These are phyloP conservation scores for Apodemus speciosus DNA, from an alignment of 2,113 vertebrate species.

Conservation along the genomic window DNA sequence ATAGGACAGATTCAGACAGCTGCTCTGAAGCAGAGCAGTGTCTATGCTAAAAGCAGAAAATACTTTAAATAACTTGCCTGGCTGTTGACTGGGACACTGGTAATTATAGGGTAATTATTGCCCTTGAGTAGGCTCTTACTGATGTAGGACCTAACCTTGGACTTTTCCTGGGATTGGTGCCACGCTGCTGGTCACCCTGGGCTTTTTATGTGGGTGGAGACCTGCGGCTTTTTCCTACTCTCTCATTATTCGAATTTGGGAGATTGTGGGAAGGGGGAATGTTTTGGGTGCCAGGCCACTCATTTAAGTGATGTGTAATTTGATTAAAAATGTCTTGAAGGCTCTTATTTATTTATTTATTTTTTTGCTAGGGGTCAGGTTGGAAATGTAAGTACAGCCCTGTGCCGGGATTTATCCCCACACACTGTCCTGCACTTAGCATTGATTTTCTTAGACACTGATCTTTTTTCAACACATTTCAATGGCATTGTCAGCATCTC, in stretches of 20 bases:
- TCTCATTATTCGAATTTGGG: constrained; percentile 55
- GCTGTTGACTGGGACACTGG: background rate
- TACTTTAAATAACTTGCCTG: constrained; percentile 14
- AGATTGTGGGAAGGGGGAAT: background rate
- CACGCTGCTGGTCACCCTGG: background rate
- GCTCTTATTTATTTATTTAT: no score
- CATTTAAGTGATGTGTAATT: constrained; percentile 29
- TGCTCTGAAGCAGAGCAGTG: background rate
- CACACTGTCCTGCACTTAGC: background rate
- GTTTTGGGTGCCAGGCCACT: background rate
- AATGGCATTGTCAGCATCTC: background rate
- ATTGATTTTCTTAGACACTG: background rate
- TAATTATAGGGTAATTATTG: constrained; percentile 42
- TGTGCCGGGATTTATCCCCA: background rate
- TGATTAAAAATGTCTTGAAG: background rate
- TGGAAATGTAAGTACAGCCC: background rate
- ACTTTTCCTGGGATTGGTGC: background rate
- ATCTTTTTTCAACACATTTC: background rate
- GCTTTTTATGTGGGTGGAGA: background rate
- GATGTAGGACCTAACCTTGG: background rate
- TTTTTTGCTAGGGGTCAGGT: constrained; percentile 38
- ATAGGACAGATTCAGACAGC: background rate
- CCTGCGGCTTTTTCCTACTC: constrained; percentile 50
- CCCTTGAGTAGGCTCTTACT: background rate
- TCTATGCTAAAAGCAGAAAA: background rate